A percentile compares a stretch with the other conserved stretches of the same genome.
Evolutionary conservation across 2,113 vertebrate genomes (phyloP).

Genomic region (Oreamnos americanus): DNA sequence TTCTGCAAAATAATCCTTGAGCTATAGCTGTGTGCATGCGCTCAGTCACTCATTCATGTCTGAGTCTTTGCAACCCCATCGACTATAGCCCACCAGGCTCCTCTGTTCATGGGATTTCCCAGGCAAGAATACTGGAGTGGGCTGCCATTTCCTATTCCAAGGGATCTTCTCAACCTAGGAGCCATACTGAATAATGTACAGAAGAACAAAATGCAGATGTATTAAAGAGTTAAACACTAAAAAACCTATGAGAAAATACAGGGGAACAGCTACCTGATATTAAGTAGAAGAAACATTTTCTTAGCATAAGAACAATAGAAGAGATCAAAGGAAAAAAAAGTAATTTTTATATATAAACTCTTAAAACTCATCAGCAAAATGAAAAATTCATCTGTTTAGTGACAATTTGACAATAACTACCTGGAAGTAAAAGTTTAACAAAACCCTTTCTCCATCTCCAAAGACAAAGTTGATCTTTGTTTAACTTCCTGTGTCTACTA

Average conservation of each 20-base stretch:
- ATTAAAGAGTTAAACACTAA: slow-evolving; percentile 12
- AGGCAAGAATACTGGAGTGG: not conserved
- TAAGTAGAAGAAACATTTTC: slow-evolving; percentile 7
- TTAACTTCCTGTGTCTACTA: not conserved
- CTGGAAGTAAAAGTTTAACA: not conserved
- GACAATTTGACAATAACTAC: not conserved
- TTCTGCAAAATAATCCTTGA: not conserved
- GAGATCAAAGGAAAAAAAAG: not conserved
- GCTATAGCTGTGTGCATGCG: not conserved
- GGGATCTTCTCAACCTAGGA: not conserved
- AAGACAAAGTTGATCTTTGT: not conserved
- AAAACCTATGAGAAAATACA: not conserved
- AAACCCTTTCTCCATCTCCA: not conserved
- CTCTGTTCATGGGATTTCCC: not conserved
- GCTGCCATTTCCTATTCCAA: not conserved
- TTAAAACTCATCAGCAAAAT: not conserved
- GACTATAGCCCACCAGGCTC: not conserved
- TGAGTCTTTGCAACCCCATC: not conserved
- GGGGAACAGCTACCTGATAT: not conserved
- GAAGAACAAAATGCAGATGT: not conserved
- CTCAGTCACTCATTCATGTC: not conserved
- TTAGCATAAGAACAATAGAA: not conserved
- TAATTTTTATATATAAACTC: not conserved
- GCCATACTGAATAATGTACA: not conserved
- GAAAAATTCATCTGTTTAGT: not conserved